These are phyloP conservation scores for Heteropelma amictum DNA, from an alignment of 2,888 invertebrate genomes.

Conservation along the genomic window DNA sequence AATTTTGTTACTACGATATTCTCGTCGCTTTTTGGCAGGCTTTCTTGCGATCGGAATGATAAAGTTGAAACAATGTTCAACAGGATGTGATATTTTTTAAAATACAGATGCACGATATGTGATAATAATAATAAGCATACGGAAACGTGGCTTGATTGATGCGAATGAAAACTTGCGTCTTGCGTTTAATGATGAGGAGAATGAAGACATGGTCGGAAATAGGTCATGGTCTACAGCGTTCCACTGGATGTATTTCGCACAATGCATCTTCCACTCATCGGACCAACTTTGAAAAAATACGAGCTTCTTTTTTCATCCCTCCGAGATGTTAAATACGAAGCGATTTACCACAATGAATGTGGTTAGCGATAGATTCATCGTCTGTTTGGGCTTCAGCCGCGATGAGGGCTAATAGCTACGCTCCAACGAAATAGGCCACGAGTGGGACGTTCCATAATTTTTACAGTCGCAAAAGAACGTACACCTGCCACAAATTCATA, in stretches of 20 bases:
- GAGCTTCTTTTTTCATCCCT: background rate
- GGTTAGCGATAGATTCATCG: background rate
- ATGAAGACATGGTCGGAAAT: slow-evolving; percentile 29
- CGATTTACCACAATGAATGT: background rate
- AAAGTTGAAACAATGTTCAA: too few species aligned
- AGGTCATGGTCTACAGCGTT: slow-evolving; percentile 48
- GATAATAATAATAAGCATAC: too few species aligned
- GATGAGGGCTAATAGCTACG: background rate
- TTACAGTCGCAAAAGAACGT: slow-evolving; percentile 17
- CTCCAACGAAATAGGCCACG: background rate
- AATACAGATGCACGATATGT: too few species aligned
- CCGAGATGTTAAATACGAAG: background rate
- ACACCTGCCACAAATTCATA: background rate
- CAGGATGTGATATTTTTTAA: too few species aligned
- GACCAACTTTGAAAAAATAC: slow-evolving; percentile 3
- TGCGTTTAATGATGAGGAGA: slow-evolving; percentile 19
- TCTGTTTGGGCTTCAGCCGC: background rate
- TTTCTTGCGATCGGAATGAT: too few species aligned
- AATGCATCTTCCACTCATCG: slow-evolving; percentile 24
- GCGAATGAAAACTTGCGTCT: background rate
- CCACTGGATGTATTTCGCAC: too few species aligned
- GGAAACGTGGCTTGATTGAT: too few species aligned
- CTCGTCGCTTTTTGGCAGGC: too few species aligned
- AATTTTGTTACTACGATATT: background rate
- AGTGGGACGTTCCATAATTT: slow-evolving; percentile 10